Evolutionary conservation across 2,888 invertebrate species (phyloP).

Genomic region (Eupithecia subfuscata): DNA sequence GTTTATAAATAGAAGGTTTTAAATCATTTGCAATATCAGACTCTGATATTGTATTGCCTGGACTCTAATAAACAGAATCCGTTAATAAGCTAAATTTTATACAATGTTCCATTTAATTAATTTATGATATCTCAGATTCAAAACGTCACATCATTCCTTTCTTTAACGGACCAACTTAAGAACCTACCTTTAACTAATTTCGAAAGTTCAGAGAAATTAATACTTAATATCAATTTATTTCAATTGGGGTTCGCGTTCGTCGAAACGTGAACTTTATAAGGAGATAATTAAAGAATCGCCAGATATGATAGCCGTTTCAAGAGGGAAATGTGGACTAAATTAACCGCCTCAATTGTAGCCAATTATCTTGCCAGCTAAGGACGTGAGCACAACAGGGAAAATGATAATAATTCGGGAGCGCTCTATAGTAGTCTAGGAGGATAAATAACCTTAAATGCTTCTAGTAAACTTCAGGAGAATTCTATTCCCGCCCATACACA

Average conservation of each 20-base stretch:
- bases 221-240: constrained; percentile 15
- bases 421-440: background rate
- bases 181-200: background rate
- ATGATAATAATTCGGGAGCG: background rate
- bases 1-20: background rate
- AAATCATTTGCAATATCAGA: background rate
- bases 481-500: no score
- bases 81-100: background rate
- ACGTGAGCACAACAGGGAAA: constrained; percentile 24
- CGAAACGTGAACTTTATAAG: constrained; percentile 20
- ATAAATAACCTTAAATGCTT: background rate
- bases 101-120: background rate
- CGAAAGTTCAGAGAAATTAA: constrained; percentile 3
- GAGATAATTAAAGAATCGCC: constrained; percentile 16
- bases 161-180: background rate
- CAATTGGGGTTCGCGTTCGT: constrained; percentile 14
- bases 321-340: constrained; percentile 62
- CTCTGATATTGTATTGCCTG: no score
- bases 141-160: background rate
- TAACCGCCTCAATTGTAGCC: constrained; percentile 68
- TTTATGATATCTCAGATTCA: background rate
- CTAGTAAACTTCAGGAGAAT: background rate
- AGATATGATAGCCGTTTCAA: constrained; percentile 45
- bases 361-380: constrained; percentile 61
- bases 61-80: background rate